phyloP scores from a whole-genome alignment of 2,888 invertebrate genomes.

The Vannuccia rotundouncinata region DNA sequence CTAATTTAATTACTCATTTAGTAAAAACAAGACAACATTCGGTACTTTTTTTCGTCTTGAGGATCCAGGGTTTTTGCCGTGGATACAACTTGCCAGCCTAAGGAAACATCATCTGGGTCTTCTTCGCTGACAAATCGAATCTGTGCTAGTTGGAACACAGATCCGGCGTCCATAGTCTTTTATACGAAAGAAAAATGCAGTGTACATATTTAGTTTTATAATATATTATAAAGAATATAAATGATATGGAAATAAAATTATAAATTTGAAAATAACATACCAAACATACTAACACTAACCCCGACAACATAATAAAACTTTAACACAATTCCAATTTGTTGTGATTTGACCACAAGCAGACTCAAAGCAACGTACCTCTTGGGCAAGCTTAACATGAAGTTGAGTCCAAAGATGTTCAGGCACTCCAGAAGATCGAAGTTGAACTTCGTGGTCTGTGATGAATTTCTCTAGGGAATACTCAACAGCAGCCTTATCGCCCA shows the following conservation, averaged over 20 bases:
- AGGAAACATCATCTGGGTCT: background rate
- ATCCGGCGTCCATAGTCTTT: slow-evolving; percentile 13
- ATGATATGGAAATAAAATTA: too few species aligned
- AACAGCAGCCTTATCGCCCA: too few species aligned
- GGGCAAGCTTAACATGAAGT: background rate
- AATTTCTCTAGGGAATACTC: background rate
- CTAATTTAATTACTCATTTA: background rate
- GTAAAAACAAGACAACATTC: too few species aligned
- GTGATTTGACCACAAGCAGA: too few species aligned
- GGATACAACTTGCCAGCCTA: background rate
- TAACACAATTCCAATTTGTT: too few species aligned
- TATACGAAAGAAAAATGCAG: background rate
- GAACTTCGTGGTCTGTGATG: background rate
- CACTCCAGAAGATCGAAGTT: background rate
- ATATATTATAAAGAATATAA: too few species aligned
- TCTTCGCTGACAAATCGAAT: background rate
- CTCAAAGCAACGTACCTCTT: background rate
- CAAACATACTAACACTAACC: too few species aligned
- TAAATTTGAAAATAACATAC: too few species aligned
- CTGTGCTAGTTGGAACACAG: background rate
- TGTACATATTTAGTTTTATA: background rate
- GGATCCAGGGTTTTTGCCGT: background rate
- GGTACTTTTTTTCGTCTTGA: background rate
- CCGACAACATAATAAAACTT: too few species aligned
- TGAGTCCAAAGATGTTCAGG: background rate